Evolutionary conservation across 2,113 vertebrate species (phyloP).

Genomic region (Trematomus loennbergii): DNA sequence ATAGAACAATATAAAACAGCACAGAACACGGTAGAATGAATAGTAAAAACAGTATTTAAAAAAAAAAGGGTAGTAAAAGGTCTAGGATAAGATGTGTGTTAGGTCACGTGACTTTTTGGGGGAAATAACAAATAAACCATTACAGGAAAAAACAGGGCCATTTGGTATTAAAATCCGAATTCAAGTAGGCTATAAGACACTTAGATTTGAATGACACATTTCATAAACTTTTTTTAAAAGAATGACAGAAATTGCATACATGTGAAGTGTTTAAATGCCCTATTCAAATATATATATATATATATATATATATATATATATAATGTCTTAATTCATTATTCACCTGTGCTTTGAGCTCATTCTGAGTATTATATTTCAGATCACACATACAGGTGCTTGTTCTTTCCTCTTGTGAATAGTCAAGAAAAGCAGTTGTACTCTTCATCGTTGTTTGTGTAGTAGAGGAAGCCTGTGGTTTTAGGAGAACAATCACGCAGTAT

Average conservation of each 20-base stretch:
- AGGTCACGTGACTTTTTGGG: background rate
- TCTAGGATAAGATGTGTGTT: background rate
- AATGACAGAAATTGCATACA: too few relatives aligned
- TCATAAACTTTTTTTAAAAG: background rate
- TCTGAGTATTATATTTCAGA: background rate
- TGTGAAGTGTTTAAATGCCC: too few relatives aligned
- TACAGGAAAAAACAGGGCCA: background rate
- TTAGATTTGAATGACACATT: background rate
- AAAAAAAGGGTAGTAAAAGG: too few relatives aligned
- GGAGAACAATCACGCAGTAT: conserved; percentile 25
- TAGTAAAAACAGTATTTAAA: too few relatives aligned
- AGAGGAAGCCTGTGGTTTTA: conserved; percentile 21
- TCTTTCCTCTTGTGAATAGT: conserved; percentile 4
- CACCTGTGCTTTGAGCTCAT: background rate
- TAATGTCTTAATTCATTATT: background rate
- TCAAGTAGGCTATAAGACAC: background rate
- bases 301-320: too few relatives aligned
- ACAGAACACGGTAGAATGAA: too few relatives aligned
- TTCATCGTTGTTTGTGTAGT: background rate
- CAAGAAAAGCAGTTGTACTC: background rate
- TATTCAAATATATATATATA: background rate
- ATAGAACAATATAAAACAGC: too few relatives aligned
- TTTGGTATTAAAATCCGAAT: background rate
- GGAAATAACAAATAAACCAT: background rate
- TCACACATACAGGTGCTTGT: background rate